Evolutionary conservation across 2,888 invertebrate genomes (phyloP), one percentile per base, ranked within the genome.

Genomic region (Elmis aenea): DNA sequence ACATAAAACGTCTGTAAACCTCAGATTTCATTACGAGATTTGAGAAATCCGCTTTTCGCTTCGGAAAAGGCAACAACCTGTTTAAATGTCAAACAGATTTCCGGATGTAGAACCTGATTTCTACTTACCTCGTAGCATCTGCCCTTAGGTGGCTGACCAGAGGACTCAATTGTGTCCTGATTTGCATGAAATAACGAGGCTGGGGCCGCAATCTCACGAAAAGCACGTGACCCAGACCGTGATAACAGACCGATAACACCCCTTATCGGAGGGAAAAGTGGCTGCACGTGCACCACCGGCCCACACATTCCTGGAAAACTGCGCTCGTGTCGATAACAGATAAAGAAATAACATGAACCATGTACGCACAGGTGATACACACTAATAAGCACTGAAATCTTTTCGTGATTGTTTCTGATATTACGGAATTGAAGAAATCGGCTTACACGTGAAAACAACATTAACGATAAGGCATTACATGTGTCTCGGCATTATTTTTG

Each of bases 141-240:
- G 44, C 43, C 39, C 46, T 46, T 36, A 39, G 39, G 34, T 34
- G 46, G 46, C 47, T 53, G 54, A 55, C 52, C 54, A 45, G 45
- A 48, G 51, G 47, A 47, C 52, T 49, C 47, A 47, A 54, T 56
- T 53, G 52, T 51, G 46, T 49, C 43, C 54, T 56, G 58, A 61
- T 61, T 61, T 61, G 61, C 61, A 61, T 61, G 54, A 50, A 53
- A 54, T 60, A 58, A 58, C 59, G 59, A 59, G 56, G 39, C 50
- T 37, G 38, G 53, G 48, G 48, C 50, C 50, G 49, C 54, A 55
- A 54, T 53, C 54, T 50, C 53, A 47, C 44, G 49, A 25, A 41
- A 38, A 42, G 47, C 55, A 55, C 56, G 55, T 57, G 55, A 57
- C 57, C 54, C 48, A 38, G 33, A 45, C 51, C 55, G 46, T 45